Evolutionary conservation across 1,140 invertebrate species (phyloP), one percentile per base, ranked within the genome.

Genomic region (Plutomurus gul): DNA sequence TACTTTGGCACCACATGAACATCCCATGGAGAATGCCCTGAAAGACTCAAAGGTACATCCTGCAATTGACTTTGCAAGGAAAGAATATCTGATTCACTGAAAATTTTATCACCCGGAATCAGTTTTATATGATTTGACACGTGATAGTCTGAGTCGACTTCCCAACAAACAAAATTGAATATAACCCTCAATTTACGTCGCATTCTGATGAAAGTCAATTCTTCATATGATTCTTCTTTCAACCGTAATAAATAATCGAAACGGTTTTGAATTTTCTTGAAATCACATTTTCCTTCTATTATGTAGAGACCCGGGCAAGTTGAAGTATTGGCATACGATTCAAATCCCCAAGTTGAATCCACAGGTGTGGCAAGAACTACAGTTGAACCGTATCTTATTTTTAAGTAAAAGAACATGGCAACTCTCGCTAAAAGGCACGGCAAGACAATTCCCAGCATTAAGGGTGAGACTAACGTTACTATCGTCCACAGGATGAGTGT

Each of bases 1-100:
- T 65, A 82, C 39, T 81, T 78, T 11, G 82, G 81, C 5, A 84
- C 49, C 13, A 84, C 76, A 10, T 82, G 77, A 33, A 82, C 73
- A 40, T 84, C 83, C 83, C 83, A 84, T 16, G 81, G 83, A 11
- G 81, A 70, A 47, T 30, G 43, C 16, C 27, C 36, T 10, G 70
- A 78, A 16, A 39, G 72, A 7, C 72, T 49, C 10, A 72, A 81
- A 22, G 72, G 79, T 27, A 13, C 71, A 47, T 84, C 83, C 25
- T 84, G 81, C 16, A 82, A 36, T 30, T 49, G 39, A 39, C 46
- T 74, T 13, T 82, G 33, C 27, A 65, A 43, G 7, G 65, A n/a
- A 60, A 82, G 81, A 3, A 82, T n/a, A 20, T 80, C 74, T 1
- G 76, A 51, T 70, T 77, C 79, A 18, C 51, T 79, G 18, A 65